Evolutionary conservation across 1,140 invertebrate species (phyloP), one percentile per base, ranked within the genome.

Genomic region (Bombus soroeensis): DNA sequence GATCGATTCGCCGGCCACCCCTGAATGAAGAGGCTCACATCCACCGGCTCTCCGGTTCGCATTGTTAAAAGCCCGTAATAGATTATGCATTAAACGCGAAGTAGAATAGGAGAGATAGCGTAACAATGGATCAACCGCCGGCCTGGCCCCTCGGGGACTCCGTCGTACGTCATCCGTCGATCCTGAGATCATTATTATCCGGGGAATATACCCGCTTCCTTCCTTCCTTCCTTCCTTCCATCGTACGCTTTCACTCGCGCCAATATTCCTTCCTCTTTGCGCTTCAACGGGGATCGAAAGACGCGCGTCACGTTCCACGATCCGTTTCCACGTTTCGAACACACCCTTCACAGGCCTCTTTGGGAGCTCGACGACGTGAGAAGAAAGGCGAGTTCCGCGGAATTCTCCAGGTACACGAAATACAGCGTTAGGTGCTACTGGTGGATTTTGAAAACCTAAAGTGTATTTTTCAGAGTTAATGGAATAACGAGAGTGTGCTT

Each of bases 11-110:
- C 83, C 28, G 85, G 88, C 86, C 76, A 87, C 83, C 88, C 81
- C 75, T 84, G 77, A 80, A 85, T 87, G 86, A 88, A 86, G 87
- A 89, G 91, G 64, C 86, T 66, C 72, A 66, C 73, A 68, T 37
- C 64, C 32, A 47, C 41, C 41, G 87, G 88, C 83, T 89, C 75
- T 39, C 13, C 43, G 89, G 89, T 88, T 91, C 89, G 92, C 90
- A 94, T 94, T 94, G 94, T 94, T 94, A 94, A 95, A 94, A 94
- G 91, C 90, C 91, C 88, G 93, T 94, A 94, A 94, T 95, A 94
- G 94, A 95, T 95, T 95, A 95, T 95, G 94, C 93, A 95, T 95
- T 94, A 94, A 94, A 94, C 88, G 89, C 77, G 84, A 83, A 66
- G 80, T 86, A 90, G 90, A 93, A 94, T 92, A 89, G 89, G 88